Base-by-base conservation (phyloP, 2,113 vertebrate species). In the Forbesichthys agassizii region DNA sequence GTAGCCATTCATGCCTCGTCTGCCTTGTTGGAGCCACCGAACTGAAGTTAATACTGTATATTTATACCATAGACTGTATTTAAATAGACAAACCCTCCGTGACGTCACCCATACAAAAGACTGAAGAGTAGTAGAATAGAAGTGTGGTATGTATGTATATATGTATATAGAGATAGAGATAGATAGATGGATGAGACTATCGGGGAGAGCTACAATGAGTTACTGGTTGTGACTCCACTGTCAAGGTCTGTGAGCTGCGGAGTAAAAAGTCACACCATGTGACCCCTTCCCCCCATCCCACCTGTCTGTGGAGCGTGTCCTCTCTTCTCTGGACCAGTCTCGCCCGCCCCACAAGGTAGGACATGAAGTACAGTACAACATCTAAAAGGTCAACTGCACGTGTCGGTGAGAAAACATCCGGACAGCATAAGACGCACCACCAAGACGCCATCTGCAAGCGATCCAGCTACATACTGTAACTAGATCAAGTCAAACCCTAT, bases 241-340 rank as follows among this genome's bases (percentile, higher is more conserved):
- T 90, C 89, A 90, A 90, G 86, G 88, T 91, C 89, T 88, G 81
- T 69, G 71, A 89, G 86, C 63, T 9, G 62, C 71, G n/a, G 78
- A 82, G 82, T 84, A 81, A 83, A 85, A 86, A 85, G 79, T 81
- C 84, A 79, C 77, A 68, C 71, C 81, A 84, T 80, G 78, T 78
- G 75, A 62, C 73, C 33, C 75, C 59, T 42, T 52, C 69, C 56
- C 61, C 62, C 61, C 70, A 77, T 75, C 10, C 14, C 47, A 8
- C 16, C 42, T 20, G 42, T 16, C 61, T 63, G 3, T 5, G 3
- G 48, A 12, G 11, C 36, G 54, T 36, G 64, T 72, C 65, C 85
- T 80, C 60, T 66, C 64, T 69, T 27, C 75, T 58, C 77, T 57
- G 71, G 54, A 77, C 76, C 77, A 78, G 72, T 69, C 77, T 83